Base-by-base conservation (phyloP, 2,113 vertebrate genomes). In the western clawed frog (Xenopus tropicalis) region DNA sequence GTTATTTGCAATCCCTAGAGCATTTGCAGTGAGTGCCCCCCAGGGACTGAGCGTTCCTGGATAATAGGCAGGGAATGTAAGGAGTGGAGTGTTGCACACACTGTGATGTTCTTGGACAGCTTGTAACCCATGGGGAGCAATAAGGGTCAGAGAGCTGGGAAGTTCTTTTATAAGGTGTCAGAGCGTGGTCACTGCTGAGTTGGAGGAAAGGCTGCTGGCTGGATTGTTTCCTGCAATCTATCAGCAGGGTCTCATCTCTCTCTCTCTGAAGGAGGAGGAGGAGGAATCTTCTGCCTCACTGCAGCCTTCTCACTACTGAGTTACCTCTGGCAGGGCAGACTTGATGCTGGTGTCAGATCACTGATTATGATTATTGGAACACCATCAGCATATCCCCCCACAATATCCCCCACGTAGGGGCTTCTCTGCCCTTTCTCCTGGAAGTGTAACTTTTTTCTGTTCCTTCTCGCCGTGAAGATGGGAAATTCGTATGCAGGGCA, bases 401-500 rank as follows among this genome's bases (percentile, higher is more conserved):
- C 24, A 11, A 61, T 37, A 1, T 37, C 29, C 63, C 48, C 29
- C 20, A 23, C 14, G 72, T 81, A 74, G 79, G 71, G n/a, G 57
- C 66, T 74, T 70, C 46, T 78, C 79, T 74, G 58, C 63, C 74
- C 65, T 37, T 81, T 84, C 79, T 75, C 69, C 56, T 22, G 21
- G 37, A 75, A 70, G 57, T 77, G 16, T 29, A 66, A 78, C 23
- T 52, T 69, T 22, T 48, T 12, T 84, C 80, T 77, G 70, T 3
- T 61, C 23, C 19, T 37, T 43, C n/a, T 43, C 3, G 8, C 22
- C 46, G 42, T 46, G 82, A 87, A 90, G 84, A 98, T 99, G 97
- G 97, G 97, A 77, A 99, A 99, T 88, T 96, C 97, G 0, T 96
- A 97, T 0, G 93, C 97, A 0, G 97, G 97, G 23, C 97, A 98